A percentile compares a stretch with the other conserved stretches of the same genome.
phyloP scores from a whole-genome alignment of 1,140 invertebrate genomes.

The Aphelinus atriplicis region DNA sequence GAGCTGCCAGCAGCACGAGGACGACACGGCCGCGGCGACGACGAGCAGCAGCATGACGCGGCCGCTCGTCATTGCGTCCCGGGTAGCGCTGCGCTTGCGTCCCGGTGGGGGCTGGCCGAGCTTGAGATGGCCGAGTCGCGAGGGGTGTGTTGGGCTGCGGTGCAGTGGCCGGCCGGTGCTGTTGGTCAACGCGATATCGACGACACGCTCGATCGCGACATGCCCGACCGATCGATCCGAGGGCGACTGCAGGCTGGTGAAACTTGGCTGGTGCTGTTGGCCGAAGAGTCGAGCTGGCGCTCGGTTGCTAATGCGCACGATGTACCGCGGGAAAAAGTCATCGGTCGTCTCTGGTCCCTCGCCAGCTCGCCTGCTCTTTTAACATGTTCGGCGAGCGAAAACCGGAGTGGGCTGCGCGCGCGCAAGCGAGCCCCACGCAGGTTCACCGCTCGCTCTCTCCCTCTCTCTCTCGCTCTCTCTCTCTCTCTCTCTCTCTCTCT shows the following conservation, averaged over 20 bases:
- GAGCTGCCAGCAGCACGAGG: neutral
- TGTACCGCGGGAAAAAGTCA: constrained; percentile 41
- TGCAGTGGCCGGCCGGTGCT: neutral
- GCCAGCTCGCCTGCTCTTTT: constrained; percentile 39
- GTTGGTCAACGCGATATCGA: no score
- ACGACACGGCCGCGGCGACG: neutral
- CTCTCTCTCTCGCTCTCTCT: constrained; percentile 26
- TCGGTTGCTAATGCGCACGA: constrained; percentile 13
- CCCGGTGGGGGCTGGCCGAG: neutral
- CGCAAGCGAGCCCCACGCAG: neutral
- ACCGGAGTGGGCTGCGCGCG: constrained; percentile 38
- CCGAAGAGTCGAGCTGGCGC: neutral
- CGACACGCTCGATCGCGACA: no score
- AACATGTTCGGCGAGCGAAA: constrained; percentile 41
- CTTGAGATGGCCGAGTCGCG: neutral
- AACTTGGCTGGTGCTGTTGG: neutral
- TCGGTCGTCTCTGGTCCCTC: constrained; percentile 41
- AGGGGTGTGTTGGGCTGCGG: neutral
- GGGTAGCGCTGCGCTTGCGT: neutral
- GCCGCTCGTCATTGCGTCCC: no score
- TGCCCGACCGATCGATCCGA: no score
- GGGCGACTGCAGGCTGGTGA: no score
- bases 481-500: neutral
- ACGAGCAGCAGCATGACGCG: neutral
- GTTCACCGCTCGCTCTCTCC: constrained; percentile 26